Base-by-base conservation (phyloP, 2,113 vertebrate species). In the Colinus virginianus region DNA sequence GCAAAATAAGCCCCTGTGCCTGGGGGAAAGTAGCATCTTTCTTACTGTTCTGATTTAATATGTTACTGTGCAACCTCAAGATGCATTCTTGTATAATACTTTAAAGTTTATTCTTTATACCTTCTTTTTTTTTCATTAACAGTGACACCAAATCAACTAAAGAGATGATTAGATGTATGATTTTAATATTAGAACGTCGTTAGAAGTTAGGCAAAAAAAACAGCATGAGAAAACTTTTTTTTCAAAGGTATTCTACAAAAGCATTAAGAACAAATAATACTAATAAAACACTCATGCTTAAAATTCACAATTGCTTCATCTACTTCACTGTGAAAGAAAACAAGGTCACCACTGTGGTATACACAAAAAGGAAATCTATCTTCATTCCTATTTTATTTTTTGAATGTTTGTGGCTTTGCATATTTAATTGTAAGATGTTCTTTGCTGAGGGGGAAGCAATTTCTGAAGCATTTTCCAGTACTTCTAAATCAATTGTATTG, bases 1-100 rank as follows among this genome's bases (percentile, higher is more conserved):
- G 92, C 45, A 91, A 91, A 96, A 90, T 91, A 84, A 96, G 70
- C 72, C 40, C 77, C 84, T 89, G 64, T 92, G 88, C 93, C 95
- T 96, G 42, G 63, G 95, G 94, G 63, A 93, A 87, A 93, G 91
- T 95, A 96, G 83, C 78, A 94, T 90, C 92, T 94, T 95, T 93
- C 91, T 95, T 72, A 70, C 76, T 95, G 43, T 87, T 95, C 94
- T 95, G 59, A 23, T 93, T 95, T 96, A 93, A 93, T 96, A 88
- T 72, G 59, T 93, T 97, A 79, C 84, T 64, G 21, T 87, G 68
- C 56, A 93, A 84, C 74, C 94, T 94, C 93, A 96, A 79, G 84
- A 92, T 94, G 46, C 67, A 34, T 63, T 91, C 95, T 94, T 96
- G 94, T 94, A 92, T 96, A 94, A 94, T 84, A 96, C 93, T 93